These are phyloP conservation scores for Arrhamphus sclerolepis DNA, from an alignment of 2,797 vertebrate genomes.

Conservation along the genomic window DNA sequence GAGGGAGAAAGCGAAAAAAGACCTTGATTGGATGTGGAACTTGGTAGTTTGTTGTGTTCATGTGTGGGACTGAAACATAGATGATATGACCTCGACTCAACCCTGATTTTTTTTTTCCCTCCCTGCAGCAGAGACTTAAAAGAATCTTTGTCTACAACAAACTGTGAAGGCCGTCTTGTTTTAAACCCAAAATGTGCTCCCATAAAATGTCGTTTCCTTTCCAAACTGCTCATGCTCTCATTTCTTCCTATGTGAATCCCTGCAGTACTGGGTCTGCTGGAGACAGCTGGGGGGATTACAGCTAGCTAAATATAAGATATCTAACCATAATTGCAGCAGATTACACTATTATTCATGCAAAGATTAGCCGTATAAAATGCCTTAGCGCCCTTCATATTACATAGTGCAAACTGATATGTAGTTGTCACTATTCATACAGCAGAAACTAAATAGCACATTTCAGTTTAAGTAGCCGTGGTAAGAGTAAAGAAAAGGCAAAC, in stretches of 20 bases:
- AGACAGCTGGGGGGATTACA: slow-evolving; percentile 69
- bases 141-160: slow-evolving; percentile 9
- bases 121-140: slow-evolving; percentile 24
- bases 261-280: slow-evolving; percentile 47
- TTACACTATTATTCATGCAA: slow-evolving; percentile 64
- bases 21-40: slow-evolving; percentile 7
- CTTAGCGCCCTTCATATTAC: slow-evolving; percentile 48
- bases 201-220: slow-evolving; percentile 37
- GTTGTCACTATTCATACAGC: slow-evolving; percentile 58
- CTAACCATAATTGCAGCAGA: slow-evolving; percentile 69
- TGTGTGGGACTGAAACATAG: slow-evolving; percentile 23
- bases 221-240: slow-evolving; percentile 41
- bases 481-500: slow-evolving; percentile 37
- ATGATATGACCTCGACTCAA: slow-evolving; percentile 43
- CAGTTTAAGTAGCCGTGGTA: slow-evolving; percentile 31
- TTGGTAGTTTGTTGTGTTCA: slow-evolving; percentile 18
- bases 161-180: slow-evolving; percentile 44
- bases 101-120: slow-evolving; percentile 24
- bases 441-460: slow-evolving; percentile 48
- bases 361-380: slow-evolving; percentile 55
- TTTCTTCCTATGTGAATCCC: slow-evolving; percentile 52
- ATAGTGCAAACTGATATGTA: slow-evolving; percentile 39
- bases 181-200: slow-evolving; percentile 29
- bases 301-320: slow-evolving; percentile 69
- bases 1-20: slow-evolving; percentile 12